Base-by-base conservation (phyloP, 1,140 invertebrate genomes). In the Aphelenchoides avenae region DNA sequence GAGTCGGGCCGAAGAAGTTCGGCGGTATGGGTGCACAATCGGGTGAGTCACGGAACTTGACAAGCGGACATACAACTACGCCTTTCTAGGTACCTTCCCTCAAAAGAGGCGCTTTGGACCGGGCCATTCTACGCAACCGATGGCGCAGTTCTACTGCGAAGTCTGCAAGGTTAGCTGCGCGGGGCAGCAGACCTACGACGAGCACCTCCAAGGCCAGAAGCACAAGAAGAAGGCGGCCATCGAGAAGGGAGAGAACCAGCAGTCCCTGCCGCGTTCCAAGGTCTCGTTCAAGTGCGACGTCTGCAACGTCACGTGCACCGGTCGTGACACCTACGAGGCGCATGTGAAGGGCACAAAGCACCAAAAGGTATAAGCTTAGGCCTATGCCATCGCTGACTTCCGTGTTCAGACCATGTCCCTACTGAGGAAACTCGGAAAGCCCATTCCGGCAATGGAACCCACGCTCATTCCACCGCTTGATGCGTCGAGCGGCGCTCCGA, bases 201-300 rank as follows among this genome's bases (percentile, higher is more conserved):
- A 96, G 78, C 93, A 97, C 83, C 80, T 97, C 60, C 91, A 94
- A 78, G 93, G 93, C 0, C 91, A 95, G 79, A 93, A 94, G 77
- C 93, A 98, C 79, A 97, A 97, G 81, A 96, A 96, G 82, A 93
- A 94, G 77, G 93, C 95, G 77, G 88, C 88, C 11, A 86, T 88
- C 7, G 82, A 87, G 15, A 93, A 93, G 80, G 75, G 84, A 83
- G 36, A 68, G 29, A 64, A 36, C 27, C 18, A 13, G 9, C 34
- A 9, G 33, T 18, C 43, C 13, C 40, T 64, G 11, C 64, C 68
- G 36, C 57, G 51, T 52, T 54, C 64, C 22, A 61, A 67, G 73
- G 84, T 83, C 3, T 80, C 89, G 50, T 71, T 57, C 39, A 29
- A 46, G 3, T 85, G 84, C 78, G 82, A 84, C 57, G 83, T 98